phyloP scores from a whole-genome alignment of 1,140 invertebrate genomes.

The Pantala flavescens region DNA sequence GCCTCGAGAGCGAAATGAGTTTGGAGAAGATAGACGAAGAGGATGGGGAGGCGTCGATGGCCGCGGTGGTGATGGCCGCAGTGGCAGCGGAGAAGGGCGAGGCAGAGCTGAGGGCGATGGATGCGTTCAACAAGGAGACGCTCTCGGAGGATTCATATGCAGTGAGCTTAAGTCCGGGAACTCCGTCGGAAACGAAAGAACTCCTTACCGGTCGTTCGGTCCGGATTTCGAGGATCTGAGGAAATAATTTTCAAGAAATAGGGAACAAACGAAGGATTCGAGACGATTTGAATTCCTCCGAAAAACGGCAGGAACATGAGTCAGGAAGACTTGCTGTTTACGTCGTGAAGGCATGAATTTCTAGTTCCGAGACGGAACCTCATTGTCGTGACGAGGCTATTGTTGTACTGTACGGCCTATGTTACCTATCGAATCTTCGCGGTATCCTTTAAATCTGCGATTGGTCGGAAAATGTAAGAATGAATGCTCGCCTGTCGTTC shows the following conservation, averaged over 20 bases:
- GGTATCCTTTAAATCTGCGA: too few species aligned
- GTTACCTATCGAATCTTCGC: too few species aligned
- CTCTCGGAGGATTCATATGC: constrained; percentile 42
- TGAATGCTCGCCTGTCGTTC: too few species aligned
- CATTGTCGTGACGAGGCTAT: too few species aligned
- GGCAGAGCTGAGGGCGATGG: constrained; percentile 28
- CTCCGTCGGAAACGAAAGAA: constrained; percentile 54
- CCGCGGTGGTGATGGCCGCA: neutral
- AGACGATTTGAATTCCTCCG: too few species aligned
- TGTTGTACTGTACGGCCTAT: too few species aligned
- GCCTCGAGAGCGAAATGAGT: constrained; percentile 33
- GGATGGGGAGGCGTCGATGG: constrained; percentile 25
- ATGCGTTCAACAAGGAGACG: constrained; percentile 44
- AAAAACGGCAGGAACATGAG: too few species aligned
- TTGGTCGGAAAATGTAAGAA: too few species aligned
- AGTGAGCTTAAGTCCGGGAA: constrained; percentile 51
- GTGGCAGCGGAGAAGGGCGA: constrained; percentile 28
- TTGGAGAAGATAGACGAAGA: constrained; percentile 42
- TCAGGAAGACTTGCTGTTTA: too few species aligned
- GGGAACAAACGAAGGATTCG: too few species aligned
- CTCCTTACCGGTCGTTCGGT: constrained; percentile 34
- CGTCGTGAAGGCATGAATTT: too few species aligned
- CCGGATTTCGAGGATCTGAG: constrained; percentile 19
- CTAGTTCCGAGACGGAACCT: too few species aligned
- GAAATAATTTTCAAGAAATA: neutral